Evolutionary conservation across 2,797 vertebrate species (phyloP), one percentile per base, ranked within the genome.

Genomic region (Gymnothorax javanicus): DNA sequence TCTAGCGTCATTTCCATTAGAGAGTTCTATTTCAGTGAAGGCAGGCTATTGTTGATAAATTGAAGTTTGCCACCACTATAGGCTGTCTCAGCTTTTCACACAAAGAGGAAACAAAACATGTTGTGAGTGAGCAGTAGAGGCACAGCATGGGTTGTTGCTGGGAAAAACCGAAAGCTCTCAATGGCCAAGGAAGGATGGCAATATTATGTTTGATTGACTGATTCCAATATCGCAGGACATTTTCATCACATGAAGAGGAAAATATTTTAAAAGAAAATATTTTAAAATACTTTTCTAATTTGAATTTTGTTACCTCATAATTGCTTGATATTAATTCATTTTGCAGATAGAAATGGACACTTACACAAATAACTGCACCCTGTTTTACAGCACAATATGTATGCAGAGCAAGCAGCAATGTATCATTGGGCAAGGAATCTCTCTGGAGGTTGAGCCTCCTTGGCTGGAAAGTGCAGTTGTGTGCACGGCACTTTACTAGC

Each of bases 1-100:
- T 8, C 23, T n/a, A 7, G 64, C 64, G 2, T 43, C 23, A 25
- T 69, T 23, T 56, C 84, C 83, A 75, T 89, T 58, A 43, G 81
- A 82, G 4, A 57, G 20, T 52, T 56, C 79, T 50, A 20, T 20
- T 67, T 75, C 62, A 62, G 88, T 73, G 77, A 50, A 86, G 83
- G 56, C 56, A 64, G 82, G 81, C 57, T 73, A 27, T 83, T 60
- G 77, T 77, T 23, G 43, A 86, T 87, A 84, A 77, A 87, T 87
- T 23, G 60, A 59, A 86, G 79, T 20, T 79, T 50, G 84, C 86
- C 62, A 52, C 3, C 33, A 84, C 13, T 67, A 60, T 86, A 7
- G 62, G 64, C 59, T 82, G 83, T 64, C 27, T 84, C 56, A 56
- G 81, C 43, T 62, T 82, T 84, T 84, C 86, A 82, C 58, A 60